Evolutionary conservation across 2,113 vertebrate genomes (phyloP).

Genomic region (Lophura nycthemera): DNA sequence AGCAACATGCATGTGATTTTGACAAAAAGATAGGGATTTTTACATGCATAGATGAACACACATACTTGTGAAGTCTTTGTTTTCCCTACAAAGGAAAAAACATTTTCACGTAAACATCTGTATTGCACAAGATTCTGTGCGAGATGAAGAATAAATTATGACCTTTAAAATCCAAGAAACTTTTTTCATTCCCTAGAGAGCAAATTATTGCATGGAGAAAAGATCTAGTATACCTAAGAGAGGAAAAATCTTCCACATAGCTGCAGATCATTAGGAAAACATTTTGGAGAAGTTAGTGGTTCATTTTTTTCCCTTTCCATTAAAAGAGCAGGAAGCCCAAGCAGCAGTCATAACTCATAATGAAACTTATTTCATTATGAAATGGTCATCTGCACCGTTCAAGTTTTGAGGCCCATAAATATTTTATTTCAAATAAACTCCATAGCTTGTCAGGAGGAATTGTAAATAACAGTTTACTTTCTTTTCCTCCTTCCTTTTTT

Average conservation of each 20-base stretch:
- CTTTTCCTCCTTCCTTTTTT: background rate
- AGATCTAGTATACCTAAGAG: background rate
- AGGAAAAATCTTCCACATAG: background rate
- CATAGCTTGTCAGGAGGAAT: background rate
- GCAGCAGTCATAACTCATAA: background rate
- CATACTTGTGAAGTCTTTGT: background rate
- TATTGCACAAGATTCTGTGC: background rate
- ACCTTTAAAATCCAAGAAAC: constrained; percentile 16
- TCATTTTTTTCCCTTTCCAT: background rate
- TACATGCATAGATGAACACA: background rate
- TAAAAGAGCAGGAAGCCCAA: background rate
- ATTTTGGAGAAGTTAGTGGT: background rate
- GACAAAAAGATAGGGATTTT: background rate
- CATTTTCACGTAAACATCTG: background rate
- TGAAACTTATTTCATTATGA: background rate
- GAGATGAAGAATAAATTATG: background rate
- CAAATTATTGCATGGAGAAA: background rate
- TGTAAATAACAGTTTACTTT: background rate
- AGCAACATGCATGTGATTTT: background rate
- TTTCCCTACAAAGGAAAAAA: background rate
- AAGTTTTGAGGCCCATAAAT: background rate
- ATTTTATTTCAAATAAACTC: background rate
- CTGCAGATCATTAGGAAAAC: constrained; percentile 1
- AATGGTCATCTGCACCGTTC: background rate
- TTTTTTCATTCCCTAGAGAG: background rate